Evolutionary conservation across 2,888 invertebrate genomes (phyloP).

Genomic region (Drosophila lacicola): DNA sequence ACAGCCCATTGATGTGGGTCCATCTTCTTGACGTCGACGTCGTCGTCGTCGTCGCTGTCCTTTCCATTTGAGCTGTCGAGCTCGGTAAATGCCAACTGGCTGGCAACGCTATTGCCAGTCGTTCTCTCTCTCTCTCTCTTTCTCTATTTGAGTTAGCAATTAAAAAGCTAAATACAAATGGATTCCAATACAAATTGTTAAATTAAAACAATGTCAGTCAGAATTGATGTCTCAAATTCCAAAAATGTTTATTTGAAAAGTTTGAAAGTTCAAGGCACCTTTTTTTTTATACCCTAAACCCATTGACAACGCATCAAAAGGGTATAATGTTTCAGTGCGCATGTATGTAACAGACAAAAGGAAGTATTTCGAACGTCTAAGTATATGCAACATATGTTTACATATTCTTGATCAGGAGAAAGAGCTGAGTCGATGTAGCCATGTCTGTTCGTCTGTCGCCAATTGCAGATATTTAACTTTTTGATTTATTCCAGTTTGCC

Average conservation of each 20-base stretch:
- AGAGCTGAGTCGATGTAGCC: too few species aligned
- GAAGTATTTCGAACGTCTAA: too few species aligned
- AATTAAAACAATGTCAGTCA: constrained; percentile 22
- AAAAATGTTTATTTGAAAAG: constrained; percentile 8
- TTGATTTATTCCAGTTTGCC: too few species aligned
- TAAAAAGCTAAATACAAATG: constrained; percentile 29
- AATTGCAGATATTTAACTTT: too few species aligned
- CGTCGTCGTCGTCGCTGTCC: constrained; percentile 7
- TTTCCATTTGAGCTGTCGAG: constrained; percentile 18
- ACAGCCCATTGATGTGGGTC: constrained; percentile 49
- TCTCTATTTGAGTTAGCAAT: constrained; percentile 8
- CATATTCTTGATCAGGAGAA: too few species aligned
- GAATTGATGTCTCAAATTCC: constrained; percentile 7
- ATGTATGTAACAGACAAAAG: too few species aligned
- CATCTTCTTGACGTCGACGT: constrained; percentile 5
- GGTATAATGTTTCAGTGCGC: too few species aligned
- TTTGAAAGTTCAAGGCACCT: background rate
- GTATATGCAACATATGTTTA: too few species aligned
- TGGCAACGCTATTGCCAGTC: background rate
- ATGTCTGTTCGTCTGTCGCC: too few species aligned
- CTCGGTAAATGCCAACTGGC: background rate
- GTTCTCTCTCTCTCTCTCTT: background rate
- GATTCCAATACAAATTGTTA: constrained; percentile 10
- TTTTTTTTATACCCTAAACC: background rate
- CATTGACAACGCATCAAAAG: too few species aligned